Percentiles rank a stretch among this genome's conserved stretches.
phyloP scores from a whole-genome alignment of 2,113 vertebrate species.

The Clupea harengus region DNA sequence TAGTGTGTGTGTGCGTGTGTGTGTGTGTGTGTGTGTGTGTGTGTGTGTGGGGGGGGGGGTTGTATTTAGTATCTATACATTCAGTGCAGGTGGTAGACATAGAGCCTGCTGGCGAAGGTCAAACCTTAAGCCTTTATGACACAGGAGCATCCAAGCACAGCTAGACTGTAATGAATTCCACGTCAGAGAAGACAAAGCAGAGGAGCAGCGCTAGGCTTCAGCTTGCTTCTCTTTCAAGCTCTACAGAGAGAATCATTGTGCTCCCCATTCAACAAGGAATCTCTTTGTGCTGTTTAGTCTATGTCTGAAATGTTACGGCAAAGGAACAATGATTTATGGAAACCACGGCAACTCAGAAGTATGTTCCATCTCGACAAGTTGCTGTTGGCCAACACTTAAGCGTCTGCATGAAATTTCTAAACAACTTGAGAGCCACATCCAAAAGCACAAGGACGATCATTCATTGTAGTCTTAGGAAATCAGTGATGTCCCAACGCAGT shows the following conservation, averaged over 20 bases:
- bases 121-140: neutral
- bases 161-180: neutral
- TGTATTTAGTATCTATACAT: neutral
- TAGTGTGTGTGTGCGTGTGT: neutral
- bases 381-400: constrained; percentile 10
- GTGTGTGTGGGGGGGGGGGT: neutral
- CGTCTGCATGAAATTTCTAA: neutral
- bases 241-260: neutral
- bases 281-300: constrained; percentile 10
- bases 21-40: neutral
- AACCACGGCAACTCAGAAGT: constrained; percentile 1
- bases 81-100: neutral
- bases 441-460: neutral
- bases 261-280: neutral
- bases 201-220: neutral
- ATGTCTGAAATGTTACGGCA: neutral
- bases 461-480: neutral
- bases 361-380: constrained; percentile 1
- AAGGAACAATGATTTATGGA: constrained; percentile 9
- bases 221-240: neutral
- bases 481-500: neutral
- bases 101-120: neutral
- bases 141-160: neutral
- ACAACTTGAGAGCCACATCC: neutral
- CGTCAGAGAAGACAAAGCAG: neutral